Conservation (phyloP, 2,113 vertebrate genomes). For the Hemibagrus wyckioides region DNA sequence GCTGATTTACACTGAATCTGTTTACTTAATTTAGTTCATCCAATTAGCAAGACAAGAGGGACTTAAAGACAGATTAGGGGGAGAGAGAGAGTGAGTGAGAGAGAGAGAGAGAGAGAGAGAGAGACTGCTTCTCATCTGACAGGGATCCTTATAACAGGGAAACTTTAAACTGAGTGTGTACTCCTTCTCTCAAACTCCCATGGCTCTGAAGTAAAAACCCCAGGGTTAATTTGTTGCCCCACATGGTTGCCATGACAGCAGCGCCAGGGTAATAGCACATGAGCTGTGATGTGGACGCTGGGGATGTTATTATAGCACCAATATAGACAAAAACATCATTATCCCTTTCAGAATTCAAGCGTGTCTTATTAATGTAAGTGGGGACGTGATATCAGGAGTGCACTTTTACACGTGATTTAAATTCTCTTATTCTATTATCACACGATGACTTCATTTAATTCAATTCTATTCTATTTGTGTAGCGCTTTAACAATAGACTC, state of each 20-base stretch:
- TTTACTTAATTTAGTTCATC: conserved; percentile 42
- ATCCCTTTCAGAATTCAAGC: not conserved
- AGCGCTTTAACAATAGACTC: not conserved
- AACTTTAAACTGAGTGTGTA: conserved; percentile 2
- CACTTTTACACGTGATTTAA: not conserved
- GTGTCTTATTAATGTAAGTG: not conserved
- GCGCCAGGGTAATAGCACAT: conserved; percentile 30
- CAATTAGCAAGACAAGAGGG: conserved; percentile 33
- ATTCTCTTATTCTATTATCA: not conserved
- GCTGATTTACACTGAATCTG: conserved; percentile 19
- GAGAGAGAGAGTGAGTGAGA: no score
- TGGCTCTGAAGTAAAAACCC: conserved; percentile 42
- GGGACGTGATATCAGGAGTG: not conserved
- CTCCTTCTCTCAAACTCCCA: conserved; percentile 24
- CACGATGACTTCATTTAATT: not conserved
- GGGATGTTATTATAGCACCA: conserved; percentile 1
- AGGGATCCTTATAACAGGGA: conserved; percentile 14
- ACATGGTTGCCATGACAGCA: conserved; percentile 50
- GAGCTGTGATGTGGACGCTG: conserved; percentile 10
- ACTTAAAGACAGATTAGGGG: conserved; percentile 31
- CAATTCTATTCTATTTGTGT: not conserved
- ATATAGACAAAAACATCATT: conserved; percentile 27
- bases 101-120: not conserved
- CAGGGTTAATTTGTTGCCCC: conserved; percentile 48
- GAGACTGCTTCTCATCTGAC: not conserved